Base-by-base conservation (phyloP, 2,888 invertebrate genomes). In the Coremacera marginata region DNA sequence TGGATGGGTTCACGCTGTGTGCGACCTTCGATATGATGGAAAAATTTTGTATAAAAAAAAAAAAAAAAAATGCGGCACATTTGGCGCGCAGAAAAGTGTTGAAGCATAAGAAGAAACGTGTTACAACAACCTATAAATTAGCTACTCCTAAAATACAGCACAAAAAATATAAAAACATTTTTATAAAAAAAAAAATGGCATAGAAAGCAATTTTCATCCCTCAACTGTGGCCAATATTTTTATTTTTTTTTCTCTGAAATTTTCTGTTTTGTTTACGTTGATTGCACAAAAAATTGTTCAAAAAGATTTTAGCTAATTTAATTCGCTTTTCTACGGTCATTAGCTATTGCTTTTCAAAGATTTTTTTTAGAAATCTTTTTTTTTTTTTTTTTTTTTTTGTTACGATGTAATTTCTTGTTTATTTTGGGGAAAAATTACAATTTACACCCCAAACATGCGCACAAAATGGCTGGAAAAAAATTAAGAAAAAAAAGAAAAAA, bases 321-420 rank as follows among this genome's bases (percentile, higher is more conserved):
- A 67, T 79, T 51, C 31, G 25, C 16, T 80, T 78, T 77, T 60
- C 57, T 63, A 78, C 78, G 79, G 77, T 77, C 78, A 78, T 80
- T 80, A 78, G 77, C 74, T 78, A 75, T 71, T 25, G 3, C 22
- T n/a, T 19, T 57, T 51, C 16, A 27, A 68, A 68, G 62, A 44
- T 31, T 70, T 70, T 14, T 22, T 37, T 31, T 31, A 34, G 52
- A 44, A 57, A 78, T 65, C 8, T 3, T 37, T 44, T 44, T 44
- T 14, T 5, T 37, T 7, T 44, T 44, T 14, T 14, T 44, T 44
- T 74, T 78, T 75, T 57, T 44, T 71, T 73, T 68, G 57, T 72
- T 76, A 74, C 70, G 65, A 51, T 77, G 71, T 77, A 75, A 77
- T 79, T 79, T 76, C 65, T 76, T 74, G 76, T 78, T 71, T 67